Percentiles rank a stretch among this genome's conserved stretches.
These are phyloP conservation scores for Micronycteris hirsuta DNA, from an alignment of 2,113 vertebrate genomes.

Conservation along the genomic window DNA sequence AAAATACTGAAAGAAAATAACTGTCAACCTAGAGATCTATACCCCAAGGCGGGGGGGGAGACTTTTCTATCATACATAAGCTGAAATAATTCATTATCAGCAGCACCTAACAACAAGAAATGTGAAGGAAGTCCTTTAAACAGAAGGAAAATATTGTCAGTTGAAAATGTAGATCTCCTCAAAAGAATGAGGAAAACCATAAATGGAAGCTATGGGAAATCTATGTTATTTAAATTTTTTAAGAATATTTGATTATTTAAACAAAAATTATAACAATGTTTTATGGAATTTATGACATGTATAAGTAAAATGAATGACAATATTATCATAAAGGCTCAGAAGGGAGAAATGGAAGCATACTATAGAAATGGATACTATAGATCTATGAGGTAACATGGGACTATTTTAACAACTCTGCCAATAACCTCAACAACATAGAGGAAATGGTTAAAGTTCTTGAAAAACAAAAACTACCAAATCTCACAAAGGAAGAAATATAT, in stretches of 20 bases:
- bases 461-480: not conserved
- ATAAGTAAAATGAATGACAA: not conserved
- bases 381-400: not conserved
- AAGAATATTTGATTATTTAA: constrained; percentile 2
- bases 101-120: not conserved
- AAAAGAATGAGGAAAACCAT: not conserved
- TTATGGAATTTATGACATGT: not conserved
- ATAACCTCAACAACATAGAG: not conserved
- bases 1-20: not conserved
- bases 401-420: not conserved
- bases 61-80: not conserved
- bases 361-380: not conserved
- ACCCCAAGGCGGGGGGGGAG: not conserved
- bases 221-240: not conserved
- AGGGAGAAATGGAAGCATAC: not conserved
- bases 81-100: not conserved
- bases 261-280: not conserved
- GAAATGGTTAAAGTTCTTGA: not conserved
- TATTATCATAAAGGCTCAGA: not conserved
- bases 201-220: not conserved
- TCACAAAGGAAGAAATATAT: not conserved
- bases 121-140: not conserved
- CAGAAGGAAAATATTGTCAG: not conserved
- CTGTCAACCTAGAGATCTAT: not conserved
- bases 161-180: not conserved